A percentile compares a stretch with the other conserved stretches of the same genome.
Evolutionary conservation across 2,888 invertebrate species (phyloP).

Genomic region (Boloria selene): DNA sequence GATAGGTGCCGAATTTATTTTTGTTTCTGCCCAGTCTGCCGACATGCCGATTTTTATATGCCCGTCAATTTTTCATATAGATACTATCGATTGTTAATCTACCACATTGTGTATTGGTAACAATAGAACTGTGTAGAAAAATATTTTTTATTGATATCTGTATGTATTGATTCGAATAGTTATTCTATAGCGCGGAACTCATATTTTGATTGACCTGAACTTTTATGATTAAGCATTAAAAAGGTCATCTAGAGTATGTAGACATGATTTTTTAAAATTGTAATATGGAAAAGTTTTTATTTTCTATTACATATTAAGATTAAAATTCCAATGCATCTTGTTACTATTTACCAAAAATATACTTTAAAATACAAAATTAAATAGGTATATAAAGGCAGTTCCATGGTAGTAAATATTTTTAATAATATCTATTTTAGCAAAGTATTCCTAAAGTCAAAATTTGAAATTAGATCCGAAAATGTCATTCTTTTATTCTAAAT

Average conservation of each 20-base stretch:
- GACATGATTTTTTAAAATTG: no score
- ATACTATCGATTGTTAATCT: conserved; percentile 58
- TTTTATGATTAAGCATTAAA: neutral
- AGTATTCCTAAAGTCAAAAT: no score
- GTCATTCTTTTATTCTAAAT: no score
- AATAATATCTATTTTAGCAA: no score
- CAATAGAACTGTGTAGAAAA: conserved; percentile 23
- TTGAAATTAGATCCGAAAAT: neutral
- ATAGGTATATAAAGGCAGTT: no score
- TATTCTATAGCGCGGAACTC: neutral
- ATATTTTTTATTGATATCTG: conserved; percentile 10
- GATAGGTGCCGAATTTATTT: conserved; percentile 57
- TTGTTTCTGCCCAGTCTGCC: conserved; percentile 50
- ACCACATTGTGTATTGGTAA: conserved; percentile 49
- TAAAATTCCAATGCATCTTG: no score
- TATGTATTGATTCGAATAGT: conserved; percentile 4
- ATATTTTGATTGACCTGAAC: neutral
- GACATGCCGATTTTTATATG: conserved; percentile 64
- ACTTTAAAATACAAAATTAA: no score
- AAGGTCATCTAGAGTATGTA: neutral
- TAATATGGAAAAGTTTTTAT: no score
- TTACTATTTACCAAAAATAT: no score
- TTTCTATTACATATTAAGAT: no score
- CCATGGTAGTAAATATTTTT: no score
- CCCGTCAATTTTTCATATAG: conserved; percentile 63